Conservation (phyloP, 2,113 vertebrate genomes). For the Echinops telfairi region DNA sequence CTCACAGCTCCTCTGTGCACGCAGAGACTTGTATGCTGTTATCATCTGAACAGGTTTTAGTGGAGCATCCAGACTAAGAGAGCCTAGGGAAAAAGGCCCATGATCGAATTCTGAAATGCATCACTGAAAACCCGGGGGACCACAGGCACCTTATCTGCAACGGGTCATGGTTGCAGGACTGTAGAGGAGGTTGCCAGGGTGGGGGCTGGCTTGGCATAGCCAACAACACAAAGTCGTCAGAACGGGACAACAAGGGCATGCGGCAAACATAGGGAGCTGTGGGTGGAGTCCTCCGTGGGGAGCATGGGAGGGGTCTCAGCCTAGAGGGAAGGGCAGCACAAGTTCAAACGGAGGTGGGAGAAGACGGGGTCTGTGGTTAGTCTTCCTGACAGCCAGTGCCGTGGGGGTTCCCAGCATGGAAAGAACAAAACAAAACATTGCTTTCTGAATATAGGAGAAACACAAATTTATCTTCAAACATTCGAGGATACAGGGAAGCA, state of each 20-base stretch:
- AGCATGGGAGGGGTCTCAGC: background rate
- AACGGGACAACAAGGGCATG: background rate
- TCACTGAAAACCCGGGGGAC: background rate
- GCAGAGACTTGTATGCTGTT: background rate
- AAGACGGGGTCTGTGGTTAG: background rate
- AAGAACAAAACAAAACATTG: conserved; percentile 34
- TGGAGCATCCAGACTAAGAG: background rate
- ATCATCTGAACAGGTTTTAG: background rate
- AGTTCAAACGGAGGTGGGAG: background rate
- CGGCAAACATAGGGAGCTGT: background rate
- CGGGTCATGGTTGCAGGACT: too few relatives aligned
- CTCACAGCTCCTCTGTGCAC: background rate
- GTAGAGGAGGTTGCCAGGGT: too few relatives aligned
- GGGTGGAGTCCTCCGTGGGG: background rate
- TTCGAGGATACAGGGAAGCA: conserved; percentile 51
- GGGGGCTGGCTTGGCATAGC: too few relatives aligned
- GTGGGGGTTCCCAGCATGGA: background rate
- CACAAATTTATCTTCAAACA: conserved; percentile 34
- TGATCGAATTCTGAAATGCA: background rate
- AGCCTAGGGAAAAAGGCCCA: background rate
- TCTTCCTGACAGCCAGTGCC: conserved; percentile 45
- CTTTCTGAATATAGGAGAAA: conserved; percentile 31
- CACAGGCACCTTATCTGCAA: background rate
- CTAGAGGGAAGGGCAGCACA: fast-evolving
- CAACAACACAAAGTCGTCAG: background rate